Evolutionary conservation across 2,888 invertebrate genomes (phyloP).

Genomic region (Dendrolimus houi): DNA sequence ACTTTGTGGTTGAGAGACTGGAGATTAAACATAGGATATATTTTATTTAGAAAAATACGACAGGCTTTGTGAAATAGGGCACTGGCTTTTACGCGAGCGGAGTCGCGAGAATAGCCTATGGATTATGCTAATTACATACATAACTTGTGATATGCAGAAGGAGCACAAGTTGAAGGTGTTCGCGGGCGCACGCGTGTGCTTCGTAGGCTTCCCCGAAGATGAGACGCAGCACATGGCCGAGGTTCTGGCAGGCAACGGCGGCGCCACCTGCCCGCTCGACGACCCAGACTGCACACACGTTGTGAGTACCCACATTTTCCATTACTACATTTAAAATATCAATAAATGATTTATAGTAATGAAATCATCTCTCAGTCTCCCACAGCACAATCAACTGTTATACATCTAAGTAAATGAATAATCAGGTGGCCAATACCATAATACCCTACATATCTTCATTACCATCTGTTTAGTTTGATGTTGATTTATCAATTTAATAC

Average conservation of each 20-base stretch:
- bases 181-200: conserved; percentile 90
- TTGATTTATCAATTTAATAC: conserved; percentile 48
- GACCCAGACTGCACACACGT: conserved; percentile 94
- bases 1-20: too few species aligned
- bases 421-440: neutral
- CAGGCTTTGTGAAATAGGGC: too few species aligned
- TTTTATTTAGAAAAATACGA: too few species aligned
- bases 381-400: too few species aligned
- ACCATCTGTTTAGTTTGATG: conserved; percentile 38
- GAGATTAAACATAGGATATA: too few species aligned
- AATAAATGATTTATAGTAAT: too few species aligned
- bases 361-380: too few species aligned
- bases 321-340: too few species aligned
- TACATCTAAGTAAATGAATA: neutral
- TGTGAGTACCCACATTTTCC: conserved; percentile 77
- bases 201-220: conserved; percentile 92
- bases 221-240: conserved; percentile 95
- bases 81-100: too few species aligned
- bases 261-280: conserved; percentile 84
- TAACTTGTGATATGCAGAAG: conserved; percentile 44
- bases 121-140: too few species aligned
- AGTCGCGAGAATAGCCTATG: too few species aligned
- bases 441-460: conserved; percentile 22
- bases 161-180: conserved; percentile 90
- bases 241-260: conserved; percentile 90